phyloP scores from a whole-genome alignment of 2,888 invertebrate species.

The Ptilodon capucinus region DNA sequence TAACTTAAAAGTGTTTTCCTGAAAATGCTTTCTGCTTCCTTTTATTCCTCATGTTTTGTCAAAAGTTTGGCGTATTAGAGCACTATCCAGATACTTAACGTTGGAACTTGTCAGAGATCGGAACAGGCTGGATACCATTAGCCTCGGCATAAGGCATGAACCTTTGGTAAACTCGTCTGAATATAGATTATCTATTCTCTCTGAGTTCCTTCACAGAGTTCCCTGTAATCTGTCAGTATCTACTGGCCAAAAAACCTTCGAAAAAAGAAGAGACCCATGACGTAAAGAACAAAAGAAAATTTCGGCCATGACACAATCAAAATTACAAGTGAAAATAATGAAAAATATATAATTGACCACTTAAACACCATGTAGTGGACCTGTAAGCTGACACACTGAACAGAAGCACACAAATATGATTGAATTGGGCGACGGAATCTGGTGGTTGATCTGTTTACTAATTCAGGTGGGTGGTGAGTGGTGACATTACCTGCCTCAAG shows the following conservation, averaged over 20 bases:
- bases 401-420: constrained; percentile 51
- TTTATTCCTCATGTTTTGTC: too few relatives aligned
- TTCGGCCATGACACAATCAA: constrained; percentile 51
- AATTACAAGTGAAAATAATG: constrained; percentile 49
- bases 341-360: constrained; percentile 23
- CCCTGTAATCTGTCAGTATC: constrained; percentile 16
- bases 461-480: constrained; percentile 52
- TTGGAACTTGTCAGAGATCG: too few relatives aligned
- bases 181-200: too few relatives aligned
- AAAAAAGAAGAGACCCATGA: constrained; percentile 31
- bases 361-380: constrained; percentile 50
- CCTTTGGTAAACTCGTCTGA: too few relatives aligned
- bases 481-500: neutral
- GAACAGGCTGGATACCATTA: too few relatives aligned
- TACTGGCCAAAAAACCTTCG: constrained; percentile 35
- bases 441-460: constrained; percentile 59
- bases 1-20: too few relatives aligned
- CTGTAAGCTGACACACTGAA: constrained; percentile 11
- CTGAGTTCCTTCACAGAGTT: constrained; percentile 8
- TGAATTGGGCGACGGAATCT: constrained; percentile 46
- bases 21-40: too few relatives aligned
- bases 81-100: too few relatives aligned
- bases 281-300: constrained; percentile 62
- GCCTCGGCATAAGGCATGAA: too few relatives aligned
- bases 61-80: too few relatives aligned